These are phyloP conservation scores for Sycophila texana DNA, from an alignment of 2,888 invertebrate species.

Conservation along the genomic window DNA sequence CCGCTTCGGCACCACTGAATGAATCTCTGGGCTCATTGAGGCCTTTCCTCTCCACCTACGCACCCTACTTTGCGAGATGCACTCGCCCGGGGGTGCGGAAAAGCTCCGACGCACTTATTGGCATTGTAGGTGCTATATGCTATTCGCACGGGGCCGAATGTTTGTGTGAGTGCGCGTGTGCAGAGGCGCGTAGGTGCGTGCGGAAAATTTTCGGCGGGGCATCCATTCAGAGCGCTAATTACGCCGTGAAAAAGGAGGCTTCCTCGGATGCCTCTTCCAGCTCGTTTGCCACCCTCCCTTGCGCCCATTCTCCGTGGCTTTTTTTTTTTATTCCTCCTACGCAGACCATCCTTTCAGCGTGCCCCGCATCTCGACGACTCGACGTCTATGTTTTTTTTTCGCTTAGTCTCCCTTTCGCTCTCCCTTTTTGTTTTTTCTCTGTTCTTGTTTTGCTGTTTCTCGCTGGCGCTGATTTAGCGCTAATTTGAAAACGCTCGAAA, in stretches of 20 bases:
- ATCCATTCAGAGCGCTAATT: slow-evolving; percentile 51
- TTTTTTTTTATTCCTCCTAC: not conserved
- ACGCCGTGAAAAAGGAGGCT: slow-evolving; percentile 55
- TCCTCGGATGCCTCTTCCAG: slow-evolving; percentile 48
- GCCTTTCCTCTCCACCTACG: not conserved
- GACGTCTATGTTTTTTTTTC: too few relatives aligned
- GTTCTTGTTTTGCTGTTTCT: not conserved
- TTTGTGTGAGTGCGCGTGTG: not conserved
- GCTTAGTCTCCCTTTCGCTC: not conserved
- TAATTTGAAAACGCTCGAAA: slow-evolving; percentile 69
- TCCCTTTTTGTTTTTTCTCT: not conserved
- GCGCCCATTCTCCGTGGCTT: not conserved
- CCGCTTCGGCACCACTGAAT: not conserved
- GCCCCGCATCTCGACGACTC: too few relatives aligned
- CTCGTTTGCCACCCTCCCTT: slow-evolving; percentile 46
- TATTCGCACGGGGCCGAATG: too few relatives aligned
- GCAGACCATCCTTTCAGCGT: too few relatives aligned
- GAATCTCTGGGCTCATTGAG: slow-evolving; percentile 17
- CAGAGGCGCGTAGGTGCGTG: too few relatives aligned
- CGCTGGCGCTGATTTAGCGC: slow-evolving; percentile 12
- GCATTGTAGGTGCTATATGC: too few relatives aligned
- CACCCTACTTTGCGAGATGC: not conserved
- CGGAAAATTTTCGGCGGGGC: not conserved
- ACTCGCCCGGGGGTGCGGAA: not conserved
- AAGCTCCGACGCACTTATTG: not conserved